Conservation (phyloP, 1,140 invertebrate genomes). For the Temnothorax nylanderi region DNA sequence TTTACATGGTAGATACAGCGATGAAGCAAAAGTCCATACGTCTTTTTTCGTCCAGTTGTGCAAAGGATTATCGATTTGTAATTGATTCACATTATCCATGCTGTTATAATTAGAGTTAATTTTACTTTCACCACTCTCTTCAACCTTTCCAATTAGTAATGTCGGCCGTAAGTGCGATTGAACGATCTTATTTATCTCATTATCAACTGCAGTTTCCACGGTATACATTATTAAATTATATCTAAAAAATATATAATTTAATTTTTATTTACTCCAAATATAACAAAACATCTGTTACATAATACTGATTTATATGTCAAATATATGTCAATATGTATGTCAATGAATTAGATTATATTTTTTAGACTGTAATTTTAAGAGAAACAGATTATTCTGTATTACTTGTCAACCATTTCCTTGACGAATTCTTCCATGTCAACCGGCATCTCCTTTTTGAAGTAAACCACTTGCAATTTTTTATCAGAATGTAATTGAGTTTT, state of each 20-base stretch:
- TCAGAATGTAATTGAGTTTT: neutral
- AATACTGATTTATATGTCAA: neutral
- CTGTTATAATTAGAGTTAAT: neutral
- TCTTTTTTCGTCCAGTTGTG: slow-evolving; percentile 68
- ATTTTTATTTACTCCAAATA: neutral
- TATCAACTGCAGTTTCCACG: slow-evolving; percentile 2
- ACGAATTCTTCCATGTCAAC: slow-evolving; percentile 56
- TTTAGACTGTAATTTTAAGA: neutral
- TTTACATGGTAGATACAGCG: slow-evolving; percentile 66
- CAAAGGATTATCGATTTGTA: slow-evolving; percentile 70
- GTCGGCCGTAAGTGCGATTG: slow-evolving; percentile 67
- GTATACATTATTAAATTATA: slow-evolving; percentile 66
- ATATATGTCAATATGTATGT: neutral
- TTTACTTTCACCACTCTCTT: neutral
- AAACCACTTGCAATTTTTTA: slow-evolving; percentile 56
- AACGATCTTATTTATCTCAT: slow-evolving; percentile 28
- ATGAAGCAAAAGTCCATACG: slow-evolving; percentile 62
- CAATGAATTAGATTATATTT: neutral
- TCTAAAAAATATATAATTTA: slow-evolving; percentile 57
- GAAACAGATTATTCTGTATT: neutral
- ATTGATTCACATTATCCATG: neutral
- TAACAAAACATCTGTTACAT: neutral
- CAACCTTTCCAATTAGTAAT: slow-evolving; percentile 68
- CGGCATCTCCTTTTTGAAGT: slow-evolving; percentile 25
- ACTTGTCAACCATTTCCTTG: slow-evolving; percentile 65